Conservation (phyloP, 2,113 vertebrate species). For the Eretmochelys imbricata region DNA sequence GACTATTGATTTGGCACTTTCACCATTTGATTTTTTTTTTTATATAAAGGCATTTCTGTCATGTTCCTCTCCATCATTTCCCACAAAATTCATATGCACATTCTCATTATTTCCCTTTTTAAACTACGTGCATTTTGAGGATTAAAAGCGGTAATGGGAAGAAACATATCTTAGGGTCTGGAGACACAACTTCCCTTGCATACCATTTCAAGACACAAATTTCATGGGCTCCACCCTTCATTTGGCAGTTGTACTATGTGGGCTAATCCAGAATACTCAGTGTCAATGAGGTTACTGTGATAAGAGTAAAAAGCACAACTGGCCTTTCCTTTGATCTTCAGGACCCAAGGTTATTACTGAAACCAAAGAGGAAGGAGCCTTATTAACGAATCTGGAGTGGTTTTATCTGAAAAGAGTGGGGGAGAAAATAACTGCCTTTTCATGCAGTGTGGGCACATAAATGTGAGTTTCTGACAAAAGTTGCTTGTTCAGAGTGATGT, state of each 20-base stretch:
- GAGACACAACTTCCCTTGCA: not conserved
- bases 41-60: not conserved
- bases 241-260: not conserved
- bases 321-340: not conserved
- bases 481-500: fast-evolving
- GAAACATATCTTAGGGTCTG: not conserved
- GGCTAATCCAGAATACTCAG: not conserved
- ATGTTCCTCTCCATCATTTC: not conserved
- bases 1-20: not conserved
- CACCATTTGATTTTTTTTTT: not conserved
- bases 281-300: not conserved
- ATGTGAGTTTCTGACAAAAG: not conserved
- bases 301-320: not conserved
- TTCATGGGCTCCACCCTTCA: not conserved
- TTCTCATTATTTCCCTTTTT: not conserved
- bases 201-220: not conserved
- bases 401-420: conserved; percentile 26
- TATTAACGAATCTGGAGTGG: not conserved
- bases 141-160: not conserved
- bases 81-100: not conserved
- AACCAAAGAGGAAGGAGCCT: not conserved
- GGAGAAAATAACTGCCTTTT: not conserved
- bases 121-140: not conserved
- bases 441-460: not conserved
- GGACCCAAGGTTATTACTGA: not conserved